phyloP scores from a whole-genome alignment of 2,888 invertebrate species.

The Ochropleura leucogaster region DNA sequence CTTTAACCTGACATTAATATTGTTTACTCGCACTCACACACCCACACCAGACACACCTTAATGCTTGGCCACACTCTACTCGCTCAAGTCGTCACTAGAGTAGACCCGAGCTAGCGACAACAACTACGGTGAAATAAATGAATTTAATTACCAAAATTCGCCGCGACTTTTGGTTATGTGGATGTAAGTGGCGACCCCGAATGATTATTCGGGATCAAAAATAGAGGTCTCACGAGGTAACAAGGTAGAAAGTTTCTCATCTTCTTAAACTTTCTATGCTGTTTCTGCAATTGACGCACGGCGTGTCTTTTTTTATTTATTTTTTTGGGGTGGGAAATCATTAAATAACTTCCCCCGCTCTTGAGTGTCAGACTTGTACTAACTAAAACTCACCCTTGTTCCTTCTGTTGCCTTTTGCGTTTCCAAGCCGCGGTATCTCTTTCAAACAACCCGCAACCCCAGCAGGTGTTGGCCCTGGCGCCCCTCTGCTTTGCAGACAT shows the following conservation, averaged over 20 bases:
- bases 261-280: background rate
- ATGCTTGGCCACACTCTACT: background rate
- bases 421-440: too few relatives aligned
- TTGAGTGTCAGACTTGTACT: too few relatives aligned
- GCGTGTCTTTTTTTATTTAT: too few relatives aligned
- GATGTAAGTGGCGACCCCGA: too few relatives aligned
- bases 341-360: too few relatives aligned
- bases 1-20: conserved; percentile 42
- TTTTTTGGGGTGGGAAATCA: too few relatives aligned
- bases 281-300: background rate
- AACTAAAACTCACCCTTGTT: too few relatives aligned
- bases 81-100: background rate
- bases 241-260: background rate
- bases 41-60: background rate
- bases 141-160: background rate
- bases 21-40: conserved; percentile 18
- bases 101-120: background rate
- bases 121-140: background rate
- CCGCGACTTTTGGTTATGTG: background rate
- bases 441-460: too few relatives aligned
- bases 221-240: background rate
- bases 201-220: too few relatives aligned
- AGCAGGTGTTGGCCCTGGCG: too few relatives aligned
- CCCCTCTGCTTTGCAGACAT: too few relatives aligned
- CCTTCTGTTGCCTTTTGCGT: too few relatives aligned